Percentiles rank a stretch among this genome's conserved stretches.
Evolutionary conservation across 1,140 invertebrate genomes (phyloP).

Genomic region (fruit fly (Drosophila melanogaster)): Release_6_plus_ISO1_MT NT_033779.5:16683001-16683500

Average conservation of each 20-base stretch:
- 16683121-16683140: too few species aligned
- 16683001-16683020: background rate
- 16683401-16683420: slow-evolving; percentile 8
- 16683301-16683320: slow-evolving; percentile 20
- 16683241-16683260: slow-evolving; percentile 5
- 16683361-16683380: slow-evolving; percentile 55
- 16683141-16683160: too few species aligned
- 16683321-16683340: background rate
- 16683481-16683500: too few species aligned
- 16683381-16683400: slow-evolving; percentile 48
- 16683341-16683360: slow-evolving; percentile 29
- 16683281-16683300: slow-evolving; percentile 26
- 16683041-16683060: background rate
- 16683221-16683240: slow-evolving; percentile 25
- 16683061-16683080: background rate
- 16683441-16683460: background rate
- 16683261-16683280: slow-evolving; percentile 5
- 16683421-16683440: slow-evolving; percentile 31
- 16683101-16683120: too few species aligned
- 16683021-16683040: background rate
- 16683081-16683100: too few species aligned
- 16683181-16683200: slow-evolving; percentile 3
- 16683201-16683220: slow-evolving; percentile 29
- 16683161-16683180: background rate
- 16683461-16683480: too few species aligned